Base-by-base conservation (phyloP, 1,140 invertebrate species). In the Drosophila pallidifrons region DNA sequence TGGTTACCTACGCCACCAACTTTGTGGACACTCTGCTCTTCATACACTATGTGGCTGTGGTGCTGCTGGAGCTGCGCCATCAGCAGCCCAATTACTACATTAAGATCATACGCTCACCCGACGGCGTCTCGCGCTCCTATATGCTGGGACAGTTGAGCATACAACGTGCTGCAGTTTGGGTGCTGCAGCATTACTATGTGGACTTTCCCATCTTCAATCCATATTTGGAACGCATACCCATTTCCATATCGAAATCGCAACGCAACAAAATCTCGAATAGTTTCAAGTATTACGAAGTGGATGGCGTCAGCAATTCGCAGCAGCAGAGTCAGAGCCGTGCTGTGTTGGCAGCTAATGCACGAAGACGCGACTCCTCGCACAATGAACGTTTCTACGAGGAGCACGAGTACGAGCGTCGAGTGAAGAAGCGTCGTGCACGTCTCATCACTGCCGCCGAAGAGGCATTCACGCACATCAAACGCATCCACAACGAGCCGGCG, bases 311-410 rank as follows among this genome's bases (percentile, higher is more conserved):
- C 76, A 93, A 95, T n/a, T 95, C 95, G 54, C 94, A 95, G 72
- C 95, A 96, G 61, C 94, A 95, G 47, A 94, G 95, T 15, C 95
- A 95, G 75, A 94, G 94, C 79, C 94, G 94, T 89, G 95, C 96
- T 8, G 95, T 96, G 69, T 93, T 97, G 66, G 95, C 95, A 5
- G 95, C 95, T 0, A 96, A 96, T 91, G 94, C 95, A 0, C 92
- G 95, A 5, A 94, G 97, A 13, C 94, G 97, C 20, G 95, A 98
- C 82, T 97, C 97, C 79, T 97, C 97, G 82, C 98, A 99, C 93
- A 99, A 99, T 93, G 98, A 99, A 93, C 94, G 98, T 13, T 99
- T 99, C 92, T 99, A 99, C 92, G 98, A 99, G 93, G 98, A 99
- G 93, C 97, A 98, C 90, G 98, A 99, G 93, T 99, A 99, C 91